Percentiles rank a stretch among this genome's conserved stretches.
Conservation (phyloP, 1,140 invertebrate species). For the Steinernema khuongi region DNA sequence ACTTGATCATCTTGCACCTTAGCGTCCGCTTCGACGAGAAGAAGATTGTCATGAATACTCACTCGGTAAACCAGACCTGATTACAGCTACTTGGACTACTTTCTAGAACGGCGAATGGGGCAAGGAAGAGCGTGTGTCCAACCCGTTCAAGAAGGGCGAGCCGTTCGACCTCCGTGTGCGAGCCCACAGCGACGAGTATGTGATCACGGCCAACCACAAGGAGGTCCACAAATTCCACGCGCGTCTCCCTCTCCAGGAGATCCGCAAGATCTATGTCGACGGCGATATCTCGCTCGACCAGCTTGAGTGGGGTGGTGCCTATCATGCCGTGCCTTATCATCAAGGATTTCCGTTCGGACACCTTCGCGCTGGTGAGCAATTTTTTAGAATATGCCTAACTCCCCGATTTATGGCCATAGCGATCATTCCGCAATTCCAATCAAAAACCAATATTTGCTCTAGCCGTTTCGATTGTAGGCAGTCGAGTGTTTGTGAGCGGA, state of each 20-base stretch:
- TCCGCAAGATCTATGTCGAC: not conserved
- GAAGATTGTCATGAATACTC: constrained; percentile 31
- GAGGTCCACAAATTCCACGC: not conserved
- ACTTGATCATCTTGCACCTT: constrained; percentile 26
- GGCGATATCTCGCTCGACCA: not conserved
- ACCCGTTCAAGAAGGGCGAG: constrained; percentile 31
- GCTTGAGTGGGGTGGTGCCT: not conserved
- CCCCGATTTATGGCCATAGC: too few species aligned
- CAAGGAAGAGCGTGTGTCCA: constrained; percentile 32
- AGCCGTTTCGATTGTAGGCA: not conserved
- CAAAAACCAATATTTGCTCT: not conserved
- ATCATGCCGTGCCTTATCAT: not conserved
- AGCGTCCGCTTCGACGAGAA: constrained; percentile 31
- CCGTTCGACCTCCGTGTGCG: constrained; percentile 29
- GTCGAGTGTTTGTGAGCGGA: not conserved
- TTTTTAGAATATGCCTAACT: too few species aligned
- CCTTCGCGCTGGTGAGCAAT: not conserved
- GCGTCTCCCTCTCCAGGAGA: not conserved
- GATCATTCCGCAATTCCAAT: too few species aligned
- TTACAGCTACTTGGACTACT: not conserved
- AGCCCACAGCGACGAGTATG: constrained; percentile 4
- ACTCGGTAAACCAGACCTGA: constrained; percentile 5
- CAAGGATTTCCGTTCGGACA: not conserved
- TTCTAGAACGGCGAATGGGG: constrained; percentile 30
- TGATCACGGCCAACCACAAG: not conserved